Percentiles rank a stretch among this genome's conserved stretches.
Evolutionary conservation across 2,888 invertebrate genomes (phyloP).

Genomic region (Drosophila lutescens): DNA sequence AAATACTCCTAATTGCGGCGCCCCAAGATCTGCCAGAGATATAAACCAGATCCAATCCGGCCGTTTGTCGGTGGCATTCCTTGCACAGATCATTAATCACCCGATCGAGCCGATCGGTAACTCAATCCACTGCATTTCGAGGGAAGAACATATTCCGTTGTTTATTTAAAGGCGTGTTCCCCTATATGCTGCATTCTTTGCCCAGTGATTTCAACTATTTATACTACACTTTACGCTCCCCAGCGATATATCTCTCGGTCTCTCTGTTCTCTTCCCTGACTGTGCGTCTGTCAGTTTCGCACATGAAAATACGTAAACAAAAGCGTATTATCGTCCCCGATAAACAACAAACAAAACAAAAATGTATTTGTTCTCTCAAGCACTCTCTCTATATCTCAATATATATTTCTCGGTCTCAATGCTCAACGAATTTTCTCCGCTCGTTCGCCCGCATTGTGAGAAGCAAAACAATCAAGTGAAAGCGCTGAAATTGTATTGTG

Average conservation of each 20-base stretch:
- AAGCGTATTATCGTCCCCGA: slow-evolving; percentile 62
- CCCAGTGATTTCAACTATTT: slow-evolving; percentile 64
- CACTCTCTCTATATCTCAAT: slow-evolving; percentile 11
- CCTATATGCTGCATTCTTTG: slow-evolving; percentile 52
- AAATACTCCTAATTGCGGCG: slow-evolving; percentile 10
- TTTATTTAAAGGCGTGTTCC: slow-evolving; percentile 44
- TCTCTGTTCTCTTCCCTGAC: slow-evolving; percentile 12
- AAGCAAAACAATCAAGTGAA: slow-evolving; percentile 73
- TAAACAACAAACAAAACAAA: slow-evolving; percentile 66
- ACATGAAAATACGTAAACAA: slow-evolving; percentile 74
- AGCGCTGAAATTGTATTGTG: slow-evolving; percentile 56
- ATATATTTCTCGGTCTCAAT: neutral
- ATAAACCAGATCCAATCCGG: slow-evolving; percentile 21
- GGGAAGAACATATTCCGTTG: slow-evolving; percentile 16
- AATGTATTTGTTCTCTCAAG: slow-evolving; percentile 46
- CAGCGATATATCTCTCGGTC: neutral
- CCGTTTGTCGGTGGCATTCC: slow-evolving; percentile 23
- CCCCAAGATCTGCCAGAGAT: slow-evolving; percentile 20
- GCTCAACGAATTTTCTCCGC: slow-evolving; percentile 32
- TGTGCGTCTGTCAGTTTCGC: slow-evolving; percentile 56
- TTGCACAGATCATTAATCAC: slow-evolving; percentile 36
- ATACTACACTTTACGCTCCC: slow-evolving; percentile 32
- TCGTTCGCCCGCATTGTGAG: slow-evolving; percentile 62
- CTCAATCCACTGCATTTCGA: slow-evolving; percentile 28
- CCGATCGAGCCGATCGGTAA: slow-evolving; percentile 25